Evolutionary conservation across 2,888 invertebrate genomes (phyloP), one percentile per base, ranked within the genome.

Genomic region (Synergus japonicus): DNA sequence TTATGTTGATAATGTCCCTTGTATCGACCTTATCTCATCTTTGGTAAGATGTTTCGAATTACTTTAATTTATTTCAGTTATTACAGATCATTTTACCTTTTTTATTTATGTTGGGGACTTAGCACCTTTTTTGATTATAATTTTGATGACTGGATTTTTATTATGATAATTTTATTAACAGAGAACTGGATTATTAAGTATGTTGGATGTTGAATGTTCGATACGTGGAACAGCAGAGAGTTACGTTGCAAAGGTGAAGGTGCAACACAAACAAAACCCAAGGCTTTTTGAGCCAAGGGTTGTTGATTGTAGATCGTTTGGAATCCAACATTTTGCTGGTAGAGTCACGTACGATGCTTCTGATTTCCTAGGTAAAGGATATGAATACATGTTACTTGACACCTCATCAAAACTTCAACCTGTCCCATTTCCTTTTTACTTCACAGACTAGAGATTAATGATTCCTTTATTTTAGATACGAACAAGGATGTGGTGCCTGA

Each of bases 1-100:
- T 92, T 98, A 98, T 93, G 97, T 97, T 81, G 98, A 98, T 93
- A 98, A 97, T 93, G 98, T 98, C 86, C 98, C 98, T 7, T 97
- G 98, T 93, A 98, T 98, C 89, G 98, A 98, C 93, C 95, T 98
- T 88, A 97, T 98, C 89, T 98, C 98, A 12, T 98, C 98, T 37
- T 93, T 98, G 93, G 95, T 95, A 90, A 92, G 93, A 12, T 2
- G 10, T 43, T 29, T 37, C n/a, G 5, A 37, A 37, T 37, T 5
- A 37, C 5, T 37, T 37, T 37, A 4, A 37, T 7, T 37, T 37
- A 37, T 37, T 37, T 37, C 7, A 29, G 29, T 29, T 3, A 29
- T 29, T 29, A 29, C 3, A 29, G 3, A 63, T 64, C 3, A n/a
- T n/a, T n/a, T 29, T 15, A 49, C 5, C 4, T 22, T 4, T 15